phyloP scores from a whole-genome alignment of 2,797 vertebrate species.

The Oryzias sinensis region DNA sequence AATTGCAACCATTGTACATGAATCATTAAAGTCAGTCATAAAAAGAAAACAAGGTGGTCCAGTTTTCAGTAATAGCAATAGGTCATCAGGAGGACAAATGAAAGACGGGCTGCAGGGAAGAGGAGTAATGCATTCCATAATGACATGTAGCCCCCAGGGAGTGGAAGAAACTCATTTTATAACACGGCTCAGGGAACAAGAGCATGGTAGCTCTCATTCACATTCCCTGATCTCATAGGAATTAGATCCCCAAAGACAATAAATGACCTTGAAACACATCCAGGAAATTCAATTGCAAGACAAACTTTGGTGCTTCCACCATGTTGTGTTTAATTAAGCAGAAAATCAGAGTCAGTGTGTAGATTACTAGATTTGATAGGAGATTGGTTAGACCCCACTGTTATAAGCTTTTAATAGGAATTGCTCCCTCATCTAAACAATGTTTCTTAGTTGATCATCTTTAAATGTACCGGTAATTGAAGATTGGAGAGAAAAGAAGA shows the following conservation, averaged over 20 bases:
- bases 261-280: slow-evolving; percentile 60
- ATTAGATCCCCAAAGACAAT: slow-evolving; percentile 63
- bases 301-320: slow-evolving; percentile 4
- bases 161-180: slow-evolving; percentile 66
- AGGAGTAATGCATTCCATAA: slow-evolving; percentile 75
- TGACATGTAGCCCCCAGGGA: slow-evolving; percentile 71
- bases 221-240: slow-evolving; percentile 43
- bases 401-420: background rate
- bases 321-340: background rate
- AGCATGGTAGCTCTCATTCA: slow-evolving; percentile 34
- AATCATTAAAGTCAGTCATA: slow-evolving; percentile 38
- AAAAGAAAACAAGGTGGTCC: slow-evolving; percentile 45
- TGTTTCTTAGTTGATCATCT: background rate
- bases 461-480: background rate
- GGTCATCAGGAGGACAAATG: slow-evolving; percentile 47
- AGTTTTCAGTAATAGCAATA: slow-evolving; percentile 46
- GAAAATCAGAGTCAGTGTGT: slow-evolving; percentile 5
- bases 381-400: background rate
- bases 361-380: slow-evolving; percentile 14
- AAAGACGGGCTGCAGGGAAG: slow-evolving; percentile 29
- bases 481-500: background rate
- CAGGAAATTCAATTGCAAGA: slow-evolving; percentile 27
- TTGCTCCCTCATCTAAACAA: background rate
- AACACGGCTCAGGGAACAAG: slow-evolving; percentile 52
- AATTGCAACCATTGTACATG: slow-evolving; percentile 17